Base-by-base conservation (phyloP, 2,888 invertebrate species). In the Epinotia nisella region DNA sequence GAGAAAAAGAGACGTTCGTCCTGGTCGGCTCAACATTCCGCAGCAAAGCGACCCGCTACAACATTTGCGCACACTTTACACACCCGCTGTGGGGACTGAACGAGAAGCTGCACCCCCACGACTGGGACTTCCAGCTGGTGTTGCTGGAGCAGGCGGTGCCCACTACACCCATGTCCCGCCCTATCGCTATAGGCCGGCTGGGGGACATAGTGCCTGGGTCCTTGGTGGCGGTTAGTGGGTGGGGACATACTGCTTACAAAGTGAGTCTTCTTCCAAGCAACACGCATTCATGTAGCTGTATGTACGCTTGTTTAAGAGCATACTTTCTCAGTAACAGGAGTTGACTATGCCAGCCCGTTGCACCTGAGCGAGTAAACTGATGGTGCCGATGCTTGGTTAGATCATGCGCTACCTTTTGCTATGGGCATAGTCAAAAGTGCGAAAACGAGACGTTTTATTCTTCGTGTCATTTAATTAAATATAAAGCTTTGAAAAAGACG, bases 111-210 rank as follows among this genome's bases (percentile, higher is more conserved):
- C 87, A 90, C 65, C 76, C 75, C 29, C 90, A 92, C 58, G 92
- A 93, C 81, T 92, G 75, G 60, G 93, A 93, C 68, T 93, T 88
- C 79, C 93, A 92, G 80, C 83, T 93, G 45, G 76, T 92, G 0
- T 76, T 92, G 10, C 77, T 93, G 70, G 89, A 91, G 78, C 77
- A 10, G 0, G 82, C 91, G 0, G 81, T 93, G 0, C 90, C 91
- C 0, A 82, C 90, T 0, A 87, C 88, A 0, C 58, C 78, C 0
- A 75, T 13, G 10, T 78, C 88, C 3, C 80, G 87, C 45, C 93
- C 93, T 0, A 88, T 93, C 0, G 90, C 90, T 0, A 91, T 93
- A 3, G 93, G 88, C 0, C 77, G 78, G 3, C 2, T 80, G 0
- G 78, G 80, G 0, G 90, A 91, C 41, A 73, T 91, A 0, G 41